Evolutionary conservation across 2,797 vertebrate species (phyloP).

Genomic region (Melanotaenia parkinsoni): DNA sequence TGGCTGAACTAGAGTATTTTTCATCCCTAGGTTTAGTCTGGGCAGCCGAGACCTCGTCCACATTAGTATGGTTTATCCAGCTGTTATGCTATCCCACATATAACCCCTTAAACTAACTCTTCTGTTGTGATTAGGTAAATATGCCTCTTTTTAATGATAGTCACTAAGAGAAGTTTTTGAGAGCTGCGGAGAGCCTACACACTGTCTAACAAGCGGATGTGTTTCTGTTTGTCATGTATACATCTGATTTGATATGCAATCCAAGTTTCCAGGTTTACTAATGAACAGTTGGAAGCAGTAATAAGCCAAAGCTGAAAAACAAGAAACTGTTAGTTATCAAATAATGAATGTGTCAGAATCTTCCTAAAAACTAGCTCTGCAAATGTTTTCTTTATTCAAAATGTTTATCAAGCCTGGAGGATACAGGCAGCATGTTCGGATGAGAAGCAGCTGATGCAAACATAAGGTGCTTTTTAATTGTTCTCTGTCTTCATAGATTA

Average conservation of each 20-base stretch:
- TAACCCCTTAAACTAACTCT: not conserved
- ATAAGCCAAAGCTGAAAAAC: not conserved
- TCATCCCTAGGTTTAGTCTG: not conserved
- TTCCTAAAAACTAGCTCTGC: not conserved
- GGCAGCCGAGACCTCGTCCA: not conserved
- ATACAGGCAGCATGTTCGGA: not conserved
- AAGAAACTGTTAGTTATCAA: not conserved
- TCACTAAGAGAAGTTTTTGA: not conserved
- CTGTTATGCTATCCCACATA: not conserved
- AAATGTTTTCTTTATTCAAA: slow-evolving; percentile 1
- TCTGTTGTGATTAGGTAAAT: not conserved
- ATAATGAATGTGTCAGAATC: not conserved
- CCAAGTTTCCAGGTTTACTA: not conserved
- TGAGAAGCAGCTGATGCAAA: slow-evolving; percentile 7
- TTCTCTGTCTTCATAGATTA: too few species aligned
- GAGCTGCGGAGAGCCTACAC: too few species aligned
- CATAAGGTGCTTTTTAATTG: slow-evolving; percentile 2
- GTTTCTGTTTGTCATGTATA: not conserved
- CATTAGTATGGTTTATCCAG: not conserved
- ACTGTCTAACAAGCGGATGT: not conserved
- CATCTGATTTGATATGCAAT: not conserved
- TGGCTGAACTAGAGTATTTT: not conserved
- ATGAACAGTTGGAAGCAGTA: not conserved
- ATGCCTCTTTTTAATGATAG: not conserved
- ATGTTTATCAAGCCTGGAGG: not conserved